Evolutionary conservation across 2,113 vertebrate species (phyloP).

Genomic region (Tetraodon nigroviridis): DNA sequence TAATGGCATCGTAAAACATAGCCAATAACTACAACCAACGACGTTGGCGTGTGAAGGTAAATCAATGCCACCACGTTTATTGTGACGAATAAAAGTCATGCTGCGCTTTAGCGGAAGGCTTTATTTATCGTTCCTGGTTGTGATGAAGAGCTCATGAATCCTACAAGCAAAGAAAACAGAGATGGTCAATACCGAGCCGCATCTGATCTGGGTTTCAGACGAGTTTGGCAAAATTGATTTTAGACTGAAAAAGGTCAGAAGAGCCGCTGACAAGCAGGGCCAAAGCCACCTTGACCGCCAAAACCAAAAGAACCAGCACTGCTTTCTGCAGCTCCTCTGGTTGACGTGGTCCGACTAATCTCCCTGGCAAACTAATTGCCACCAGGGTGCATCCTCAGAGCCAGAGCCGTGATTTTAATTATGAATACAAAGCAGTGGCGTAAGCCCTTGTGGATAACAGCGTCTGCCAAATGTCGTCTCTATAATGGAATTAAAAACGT

Average conservation of each 20-base stretch:
- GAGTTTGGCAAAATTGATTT: background rate
- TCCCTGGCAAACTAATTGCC: constrained; percentile 26
- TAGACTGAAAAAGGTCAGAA: too few relatives aligned
- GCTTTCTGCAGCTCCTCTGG: constrained; percentile 14
- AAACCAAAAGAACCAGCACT: background rate
- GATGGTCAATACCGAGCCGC: constrained; percentile 2
- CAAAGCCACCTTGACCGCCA: background rate
- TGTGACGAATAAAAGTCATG: constrained; percentile 4
- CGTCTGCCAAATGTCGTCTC: constrained; percentile 50
- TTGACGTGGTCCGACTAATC: constrained; percentile 22
- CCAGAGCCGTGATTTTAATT: constrained; percentile 28
- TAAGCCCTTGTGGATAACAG: constrained; percentile 36
- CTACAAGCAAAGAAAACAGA: background rate
- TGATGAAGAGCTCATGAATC: background rate
- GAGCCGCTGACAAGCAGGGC: too few relatives aligned
- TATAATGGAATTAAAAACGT: constrained; percentile 51
- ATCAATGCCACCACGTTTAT: constrained; percentile 2
- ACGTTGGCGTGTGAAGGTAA: background rate
- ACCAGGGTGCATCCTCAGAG: constrained; percentile 30
- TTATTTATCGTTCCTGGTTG: constrained; percentile 10
- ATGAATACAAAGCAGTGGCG: constrained; percentile 49
- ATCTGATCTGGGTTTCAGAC: background rate
- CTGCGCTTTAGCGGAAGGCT: background rate
- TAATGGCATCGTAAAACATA: too few relatives aligned
- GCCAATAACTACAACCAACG: too few relatives aligned